Evolutionary conservation across 2,888 invertebrate genomes (phyloP).

Genomic region (Neoascia interrupta): DNA sequence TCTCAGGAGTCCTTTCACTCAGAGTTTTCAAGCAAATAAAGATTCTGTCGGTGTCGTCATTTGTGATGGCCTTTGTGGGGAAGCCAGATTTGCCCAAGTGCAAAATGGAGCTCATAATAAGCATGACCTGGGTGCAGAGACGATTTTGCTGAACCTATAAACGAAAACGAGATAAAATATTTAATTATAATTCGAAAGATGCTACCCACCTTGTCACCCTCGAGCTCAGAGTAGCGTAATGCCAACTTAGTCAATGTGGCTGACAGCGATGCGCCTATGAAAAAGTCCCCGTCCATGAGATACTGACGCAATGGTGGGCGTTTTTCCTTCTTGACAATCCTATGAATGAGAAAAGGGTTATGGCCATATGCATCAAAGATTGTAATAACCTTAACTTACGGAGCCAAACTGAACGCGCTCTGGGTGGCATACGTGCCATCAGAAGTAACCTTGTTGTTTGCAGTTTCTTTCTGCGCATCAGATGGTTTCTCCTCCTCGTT

Average conservation of each 20-base stretch:
- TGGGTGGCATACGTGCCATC: slow-evolving; percentile 99
- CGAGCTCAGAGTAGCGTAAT: slow-evolving; percentile 83
- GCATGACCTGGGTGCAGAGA: slow-evolving; percentile 90
- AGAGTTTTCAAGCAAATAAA: slow-evolving; percentile 89
- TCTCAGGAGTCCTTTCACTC: slow-evolving; percentile 84
- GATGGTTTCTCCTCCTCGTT: slow-evolving; percentile 80
- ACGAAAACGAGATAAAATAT: background rate
- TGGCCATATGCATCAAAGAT: background rate
- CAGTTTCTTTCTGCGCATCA: slow-evolving; percentile 74
- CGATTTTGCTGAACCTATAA: slow-evolving; percentile 80
- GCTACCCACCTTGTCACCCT: slow-evolving; percentile 74
- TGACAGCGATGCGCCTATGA: slow-evolving; percentile 94
- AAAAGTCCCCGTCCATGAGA: slow-evolving; percentile 96
- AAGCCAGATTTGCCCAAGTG: slow-evolving; percentile 90
- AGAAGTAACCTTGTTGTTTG: slow-evolving; percentile 88
- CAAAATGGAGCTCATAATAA: slow-evolving; percentile 91
- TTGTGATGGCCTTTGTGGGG: slow-evolving; percentile 90
- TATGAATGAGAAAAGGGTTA: slow-evolving; percentile 67
- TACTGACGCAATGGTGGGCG: slow-evolving; percentile 92
- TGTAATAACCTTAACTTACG: slow-evolving; percentile 83
- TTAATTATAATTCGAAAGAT: background rate
- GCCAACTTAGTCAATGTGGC: slow-evolving; percentile 95
- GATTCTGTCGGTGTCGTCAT: slow-evolving; percentile 95
- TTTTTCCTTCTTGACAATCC: slow-evolving; percentile 83
- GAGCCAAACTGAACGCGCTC: slow-evolving; percentile 93